These are phyloP conservation scores for Apostichopus californicus DNA, from an alignment of 35 echinoderm and acorn worm species.

Conservation along the genomic window DNA sequence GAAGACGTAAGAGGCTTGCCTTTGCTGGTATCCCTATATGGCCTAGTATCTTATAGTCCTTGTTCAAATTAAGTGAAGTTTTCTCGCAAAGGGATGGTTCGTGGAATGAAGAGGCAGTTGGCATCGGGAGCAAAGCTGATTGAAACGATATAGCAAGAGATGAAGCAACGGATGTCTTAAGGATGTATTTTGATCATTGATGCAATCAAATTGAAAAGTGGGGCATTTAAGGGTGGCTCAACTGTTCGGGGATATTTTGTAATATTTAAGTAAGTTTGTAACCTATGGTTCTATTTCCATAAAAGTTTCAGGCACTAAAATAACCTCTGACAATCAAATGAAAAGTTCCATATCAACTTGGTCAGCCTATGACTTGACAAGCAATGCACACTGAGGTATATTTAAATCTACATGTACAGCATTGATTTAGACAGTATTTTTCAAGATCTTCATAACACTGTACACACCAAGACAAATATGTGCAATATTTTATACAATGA, in stretches of 20 bases:
- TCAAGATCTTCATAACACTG: too few relatives aligned
- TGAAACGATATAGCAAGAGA: background rate
- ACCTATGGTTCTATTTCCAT: too few relatives aligned
- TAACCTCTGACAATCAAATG: too few relatives aligned
- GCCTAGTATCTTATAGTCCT: conserved; percentile 13
- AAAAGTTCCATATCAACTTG: too few relatives aligned
- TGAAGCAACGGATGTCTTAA: conserved; percentile 2
- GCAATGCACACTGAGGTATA: too few relatives aligned
- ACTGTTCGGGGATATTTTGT: background rate
- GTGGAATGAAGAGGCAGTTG: background rate
- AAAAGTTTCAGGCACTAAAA: too few relatives aligned
- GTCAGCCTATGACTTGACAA: too few relatives aligned
- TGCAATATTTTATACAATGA: too few relatives aligned
- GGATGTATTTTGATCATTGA: conserved; percentile 33
- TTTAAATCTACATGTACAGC: too few relatives aligned
- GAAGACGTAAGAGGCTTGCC: background rate
- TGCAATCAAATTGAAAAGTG: conserved; percentile 52
- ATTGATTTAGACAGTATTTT: too few relatives aligned
- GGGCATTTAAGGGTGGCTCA: background rate
- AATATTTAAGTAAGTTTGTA: background rate
- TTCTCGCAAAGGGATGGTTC: background rate
- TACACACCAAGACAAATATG: too few relatives aligned
- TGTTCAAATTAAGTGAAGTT: background rate
- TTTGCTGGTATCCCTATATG: background rate
- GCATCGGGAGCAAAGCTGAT: background rate